Evolutionary conservation across 2,888 invertebrate genomes (phyloP), one percentile per base, ranked within the genome.

Genomic region (Octonoba sinensis): DNA sequence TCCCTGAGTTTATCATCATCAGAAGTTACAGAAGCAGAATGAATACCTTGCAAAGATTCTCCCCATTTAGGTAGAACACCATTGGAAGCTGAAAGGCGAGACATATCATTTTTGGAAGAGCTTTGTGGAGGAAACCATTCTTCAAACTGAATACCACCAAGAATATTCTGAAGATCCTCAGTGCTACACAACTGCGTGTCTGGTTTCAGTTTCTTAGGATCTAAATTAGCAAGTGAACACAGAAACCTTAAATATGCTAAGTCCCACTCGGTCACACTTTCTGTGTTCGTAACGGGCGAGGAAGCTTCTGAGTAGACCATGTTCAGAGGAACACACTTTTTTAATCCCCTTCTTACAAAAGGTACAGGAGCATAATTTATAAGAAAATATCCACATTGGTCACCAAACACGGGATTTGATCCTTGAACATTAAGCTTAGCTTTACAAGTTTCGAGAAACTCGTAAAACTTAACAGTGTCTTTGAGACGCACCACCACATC

Each of bases 181-280:
- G 69, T 49, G 59, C 64, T 49, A 70, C 70, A 82, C 13, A 84
- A 60, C 15, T 59, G 71, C 47, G 44, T 57, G 16, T 75, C 75
- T 20, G 49, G n/a, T 47, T 59, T 70, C 15, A 83, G n/a, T 24
- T 83, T 79, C 20, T 46, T 54, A 11, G 46, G 44, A 64, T 84
- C 83, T 18, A 85, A 54, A 54, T 96, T 96, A 89, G 96, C 96
- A 85, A 96, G 96, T 90, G 96, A 96, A 89, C 96, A 96, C 89
- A 96, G 96, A 89, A 96, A 96, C 89, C 96, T 96, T 85, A 96
- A 90, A 89, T 96, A 96, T 0, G 96, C 95, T 85, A 96, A 90
- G 89, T 96, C 96, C 96, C 96, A 96, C 82, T 95, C 95, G 69
- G 82, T 83, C 60, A 87, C 87, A 75, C 87, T 87, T 84, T 87